Base-by-base conservation (phyloP, 2,888 invertebrate genomes). In the Synergus umbraculus region DNA sequence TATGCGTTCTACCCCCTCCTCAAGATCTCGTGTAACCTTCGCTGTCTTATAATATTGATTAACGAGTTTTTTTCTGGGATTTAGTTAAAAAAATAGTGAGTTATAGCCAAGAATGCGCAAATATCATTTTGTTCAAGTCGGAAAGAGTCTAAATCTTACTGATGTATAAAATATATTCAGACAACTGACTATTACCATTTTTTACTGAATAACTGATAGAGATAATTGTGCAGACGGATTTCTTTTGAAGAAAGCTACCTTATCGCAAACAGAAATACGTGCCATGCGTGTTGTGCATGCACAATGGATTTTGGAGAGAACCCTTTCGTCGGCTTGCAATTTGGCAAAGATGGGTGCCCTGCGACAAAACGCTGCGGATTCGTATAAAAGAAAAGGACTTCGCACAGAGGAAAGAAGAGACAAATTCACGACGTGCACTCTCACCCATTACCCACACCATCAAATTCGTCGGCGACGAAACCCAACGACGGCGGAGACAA, bases 401-500 rank as follows among this genome's bases (percentile, higher is more conserved):
- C 22, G 18, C 29, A 54, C 37, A 37, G 46, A 37, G 46, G 46
- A 64, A 77, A 44, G 37, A 60, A 60, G 65, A 66, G 63, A 65
- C 60, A 76, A 73, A 78, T 76, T 58, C 13, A 13, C 49, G 54
- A 63, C 65, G 58, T 29, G 54, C 54, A 58, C 60, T 58, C 69
- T 80, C 78, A 69, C 80, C 77, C 65, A 67, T 80, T 79, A 66
- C 79, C 77, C 60, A 73, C 73, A 78, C 49, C 46, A 73, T 64
- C 64, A 76, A 81, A 76, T 63, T 77, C 69, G 49, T 76, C 44
- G 46, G 66, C 78, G 76, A 76, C 76, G 79, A 76, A 79, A 79
- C 76, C 78, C 81, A 80, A 77, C 81, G 79, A 65, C 43, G 54
- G 12, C 79, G 84, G 82, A 87, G 83, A 89, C 90, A 90, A 89